These are phyloP conservation scores for Eulemur coronatus DNA, from an alignment of 2,797 vertebrate genomes.

Conservation along the genomic window DNA sequence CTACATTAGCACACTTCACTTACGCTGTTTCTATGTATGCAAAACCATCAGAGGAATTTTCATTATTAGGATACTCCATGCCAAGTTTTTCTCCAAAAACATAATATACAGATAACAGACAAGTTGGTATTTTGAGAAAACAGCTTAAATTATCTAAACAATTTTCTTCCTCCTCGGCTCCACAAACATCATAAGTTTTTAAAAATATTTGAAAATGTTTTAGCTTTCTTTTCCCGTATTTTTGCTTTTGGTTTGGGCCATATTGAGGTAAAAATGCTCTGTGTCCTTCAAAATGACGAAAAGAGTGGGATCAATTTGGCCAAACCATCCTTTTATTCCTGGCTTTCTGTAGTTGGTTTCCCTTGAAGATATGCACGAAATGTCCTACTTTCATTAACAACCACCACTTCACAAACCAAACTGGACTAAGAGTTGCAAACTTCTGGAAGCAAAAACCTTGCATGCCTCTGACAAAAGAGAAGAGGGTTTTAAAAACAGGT, in stretches of 20 bases:
- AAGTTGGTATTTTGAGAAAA: slow-evolving; percentile 5
- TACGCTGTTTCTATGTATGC: background rate
- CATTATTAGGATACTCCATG: background rate
- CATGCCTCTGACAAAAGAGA: slow-evolving; percentile 33
- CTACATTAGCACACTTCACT: background rate
- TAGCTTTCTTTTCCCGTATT: slow-evolving; percentile 37
- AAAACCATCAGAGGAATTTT: slow-evolving; percentile 6
- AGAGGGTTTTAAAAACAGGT: background rate
- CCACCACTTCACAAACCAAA: slow-evolving; percentile 30
- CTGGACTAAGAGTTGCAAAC: slow-evolving; percentile 68
- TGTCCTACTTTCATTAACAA: slow-evolving; percentile 69
- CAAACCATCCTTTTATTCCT: background rate
- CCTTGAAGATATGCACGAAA: background rate
- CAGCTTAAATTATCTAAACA: background rate
- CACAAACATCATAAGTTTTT: background rate
- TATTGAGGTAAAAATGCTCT: background rate
- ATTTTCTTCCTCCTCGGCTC: background rate
- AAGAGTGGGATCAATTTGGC: background rate
- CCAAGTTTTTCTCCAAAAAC: background rate
- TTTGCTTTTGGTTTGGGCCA: background rate
- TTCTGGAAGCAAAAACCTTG: slow-evolving; percentile 66
- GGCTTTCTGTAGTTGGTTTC: slow-evolving; percentile 54
- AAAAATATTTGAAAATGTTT: background rate
- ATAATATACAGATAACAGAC: slow-evolving; percentile 38
- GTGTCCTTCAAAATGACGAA: slow-evolving; percentile 26